These are phyloP conservation scores for Phylloscopus trochiloides DNA, from an alignment of 2,113 vertebrate species.

Conservation along the genomic window DNA sequence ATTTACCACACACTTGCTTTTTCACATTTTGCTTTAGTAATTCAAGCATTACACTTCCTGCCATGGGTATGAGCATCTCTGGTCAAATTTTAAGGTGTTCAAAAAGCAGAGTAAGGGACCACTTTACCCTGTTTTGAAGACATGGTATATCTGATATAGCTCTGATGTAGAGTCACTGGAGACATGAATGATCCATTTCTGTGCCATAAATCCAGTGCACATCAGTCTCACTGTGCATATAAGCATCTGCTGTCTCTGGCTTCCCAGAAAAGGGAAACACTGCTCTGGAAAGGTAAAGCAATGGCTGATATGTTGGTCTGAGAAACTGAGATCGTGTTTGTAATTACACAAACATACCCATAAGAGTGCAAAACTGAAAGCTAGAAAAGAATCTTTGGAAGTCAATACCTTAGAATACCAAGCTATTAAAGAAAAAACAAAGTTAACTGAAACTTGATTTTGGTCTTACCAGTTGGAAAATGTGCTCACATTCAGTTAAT, in stretches of 20 bases:
- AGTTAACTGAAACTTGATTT: neutral
- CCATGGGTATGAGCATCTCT: neutral
- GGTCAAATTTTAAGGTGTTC: neutral
- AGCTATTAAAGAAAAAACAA: neutral
- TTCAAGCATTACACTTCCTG: neutral
- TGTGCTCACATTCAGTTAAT: neutral
- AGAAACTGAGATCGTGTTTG: neutral
- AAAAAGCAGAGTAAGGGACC: neutral
- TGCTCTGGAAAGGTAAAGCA: neutral
- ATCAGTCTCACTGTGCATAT: accelerated
- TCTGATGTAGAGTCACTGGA: neutral
- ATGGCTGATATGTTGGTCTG: neutral
- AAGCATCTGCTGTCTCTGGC: neutral
- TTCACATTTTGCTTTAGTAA: neutral
- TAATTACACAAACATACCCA: neutral
- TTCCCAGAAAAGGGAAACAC: neutral
- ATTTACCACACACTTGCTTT: neutral
- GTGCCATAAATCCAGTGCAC: neutral
- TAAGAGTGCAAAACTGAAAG: neutral
- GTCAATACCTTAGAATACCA: neutral
- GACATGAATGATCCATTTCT: neutral
- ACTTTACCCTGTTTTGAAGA: neutral
- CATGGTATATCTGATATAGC: neutral
- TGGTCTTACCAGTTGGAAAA: neutral
- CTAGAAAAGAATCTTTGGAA: neutral